A percentile compares a stretch with the other conserved stretches of the same genome.
Conservation (phyloP, 92 coral and sea anemone species). For the Isaurus tuberculatus region DNA sequence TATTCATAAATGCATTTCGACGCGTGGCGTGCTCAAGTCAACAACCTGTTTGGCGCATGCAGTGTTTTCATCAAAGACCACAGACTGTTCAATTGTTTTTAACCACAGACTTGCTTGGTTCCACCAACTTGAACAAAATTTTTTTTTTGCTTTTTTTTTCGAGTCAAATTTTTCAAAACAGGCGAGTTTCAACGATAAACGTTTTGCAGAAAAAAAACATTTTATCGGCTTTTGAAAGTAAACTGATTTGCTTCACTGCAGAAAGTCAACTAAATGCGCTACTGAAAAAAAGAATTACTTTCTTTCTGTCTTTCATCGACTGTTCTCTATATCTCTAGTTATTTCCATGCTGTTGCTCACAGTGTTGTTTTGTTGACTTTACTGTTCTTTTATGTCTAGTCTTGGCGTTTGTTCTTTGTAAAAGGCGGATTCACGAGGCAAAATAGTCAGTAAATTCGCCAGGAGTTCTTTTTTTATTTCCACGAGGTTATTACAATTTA, state of each 20-base stretch:
- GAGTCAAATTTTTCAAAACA: neutral
- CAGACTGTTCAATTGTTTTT: conserved; percentile 41
- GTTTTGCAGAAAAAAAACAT: neutral
- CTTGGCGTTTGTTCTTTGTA: no score
- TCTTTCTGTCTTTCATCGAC: neutral
- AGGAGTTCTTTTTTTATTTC: no score
- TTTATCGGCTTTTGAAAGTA: neutral
- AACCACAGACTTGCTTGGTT: conserved; percentile 14
- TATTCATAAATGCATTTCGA: neutral
- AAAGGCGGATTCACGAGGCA: no score
- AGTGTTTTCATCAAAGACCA: conserved; percentile 2
- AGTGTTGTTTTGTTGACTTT: no score
- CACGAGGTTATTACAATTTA: no score
- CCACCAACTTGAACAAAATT: conserved; percentile 10
- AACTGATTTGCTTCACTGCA: neutral
- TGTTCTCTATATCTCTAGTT: neutral
- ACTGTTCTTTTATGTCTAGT: no score
- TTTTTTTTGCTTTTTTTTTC: neutral
- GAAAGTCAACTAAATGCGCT: neutral
- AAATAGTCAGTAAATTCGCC: no score
- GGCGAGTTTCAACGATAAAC: neutral
- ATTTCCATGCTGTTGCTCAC: neutral
- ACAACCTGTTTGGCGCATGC: conserved; percentile 4
- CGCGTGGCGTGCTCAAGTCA: conserved; percentile 43
- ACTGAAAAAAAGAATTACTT: neutral